A percentile compares a stretch with the other conserved stretches of the same genome.
phyloP scores from a whole-genome alignment of 2,113 vertebrate genomes.

The Microtus ochrogaster region DNA sequence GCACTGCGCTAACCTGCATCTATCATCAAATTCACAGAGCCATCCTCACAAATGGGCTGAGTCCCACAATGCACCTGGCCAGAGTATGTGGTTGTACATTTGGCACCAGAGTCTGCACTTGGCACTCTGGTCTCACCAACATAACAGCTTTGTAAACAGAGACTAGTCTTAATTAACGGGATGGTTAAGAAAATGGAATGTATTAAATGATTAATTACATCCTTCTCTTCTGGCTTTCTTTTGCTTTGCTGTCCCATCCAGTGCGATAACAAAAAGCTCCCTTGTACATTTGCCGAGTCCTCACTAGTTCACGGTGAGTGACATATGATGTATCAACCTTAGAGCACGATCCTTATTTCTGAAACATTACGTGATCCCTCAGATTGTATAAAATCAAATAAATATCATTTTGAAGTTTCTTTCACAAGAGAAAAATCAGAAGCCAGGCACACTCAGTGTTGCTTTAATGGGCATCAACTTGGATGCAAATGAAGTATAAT shows the following conservation, averaged over 20 bases:
- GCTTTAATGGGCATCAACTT: not conserved
- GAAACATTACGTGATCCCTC: not conserved
- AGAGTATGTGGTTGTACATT: not conserved
- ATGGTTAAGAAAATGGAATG: not conserved
- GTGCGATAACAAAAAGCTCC: not conserved
- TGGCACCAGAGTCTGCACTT: not conserved
- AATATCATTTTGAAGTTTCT: not conserved
- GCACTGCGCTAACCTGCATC: not conserved
- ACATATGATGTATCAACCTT: not conserved
- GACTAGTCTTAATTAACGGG: not conserved
- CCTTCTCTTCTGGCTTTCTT: not conserved
- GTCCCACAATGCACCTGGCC: not conserved
- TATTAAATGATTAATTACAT: not conserved
- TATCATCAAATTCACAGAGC: not conserved
- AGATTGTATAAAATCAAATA: not conserved
- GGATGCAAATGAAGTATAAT: conserved; percentile 21
- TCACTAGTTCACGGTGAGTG: not conserved
- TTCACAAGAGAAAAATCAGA: conserved; percentile 29
- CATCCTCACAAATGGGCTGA: not conserved
- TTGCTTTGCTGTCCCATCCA: not conserved
- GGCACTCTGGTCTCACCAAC: not conserved
- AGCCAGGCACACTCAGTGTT: not conserved
- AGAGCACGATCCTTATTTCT: conserved; percentile 35
- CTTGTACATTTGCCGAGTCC: conserved; percentile 34
- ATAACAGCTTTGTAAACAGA: not conserved